Evolutionary conservation across 2,888 invertebrate genomes (phyloP).

Genomic region (Eupithecia exiguata): DNA sequence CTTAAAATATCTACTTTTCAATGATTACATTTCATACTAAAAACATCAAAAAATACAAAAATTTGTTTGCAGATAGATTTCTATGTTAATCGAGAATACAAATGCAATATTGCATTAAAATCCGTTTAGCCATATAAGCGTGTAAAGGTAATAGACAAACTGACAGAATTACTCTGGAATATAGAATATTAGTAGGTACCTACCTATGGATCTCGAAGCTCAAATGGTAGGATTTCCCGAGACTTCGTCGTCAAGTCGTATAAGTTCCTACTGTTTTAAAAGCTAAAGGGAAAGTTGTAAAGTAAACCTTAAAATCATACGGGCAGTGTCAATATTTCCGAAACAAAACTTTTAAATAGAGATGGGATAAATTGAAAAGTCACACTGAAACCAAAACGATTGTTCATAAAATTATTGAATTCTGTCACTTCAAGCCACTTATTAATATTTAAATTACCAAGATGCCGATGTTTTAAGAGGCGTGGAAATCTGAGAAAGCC

Average conservation of each 20-base stretch:
- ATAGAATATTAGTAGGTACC: not conserved
- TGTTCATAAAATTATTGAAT: not conserved
- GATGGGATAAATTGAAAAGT: not conserved
- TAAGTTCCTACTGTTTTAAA: not conserved
- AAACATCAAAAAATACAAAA: too few relatives aligned
- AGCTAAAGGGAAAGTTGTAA: not conserved
- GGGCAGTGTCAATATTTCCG: slow-evolving; percentile 6
- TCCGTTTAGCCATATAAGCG: too few relatives aligned
- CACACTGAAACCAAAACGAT: not conserved
- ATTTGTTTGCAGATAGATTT: too few relatives aligned
- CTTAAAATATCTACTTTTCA: too few relatives aligned
- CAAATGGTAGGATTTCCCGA: not conserved
- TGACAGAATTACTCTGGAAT: not conserved
- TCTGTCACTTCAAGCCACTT: too few relatives aligned
- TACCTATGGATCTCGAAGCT: not conserved
- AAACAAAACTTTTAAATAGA: slow-evolving; percentile 9
- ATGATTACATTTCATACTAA: too few relatives aligned
- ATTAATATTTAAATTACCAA: too few relatives aligned
- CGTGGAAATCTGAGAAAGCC: too few relatives aligned
- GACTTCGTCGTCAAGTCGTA: not conserved
- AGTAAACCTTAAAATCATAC: slow-evolving; percentile 14
- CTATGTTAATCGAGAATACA: too few relatives aligned
- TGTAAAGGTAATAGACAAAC: not conserved
- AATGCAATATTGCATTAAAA: too few relatives aligned
- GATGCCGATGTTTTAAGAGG: too few relatives aligned